These are phyloP conservation scores for Phallusia fumigata DNA, from an alignment of 23 tunicate species.

Conservation along the genomic window DNA sequence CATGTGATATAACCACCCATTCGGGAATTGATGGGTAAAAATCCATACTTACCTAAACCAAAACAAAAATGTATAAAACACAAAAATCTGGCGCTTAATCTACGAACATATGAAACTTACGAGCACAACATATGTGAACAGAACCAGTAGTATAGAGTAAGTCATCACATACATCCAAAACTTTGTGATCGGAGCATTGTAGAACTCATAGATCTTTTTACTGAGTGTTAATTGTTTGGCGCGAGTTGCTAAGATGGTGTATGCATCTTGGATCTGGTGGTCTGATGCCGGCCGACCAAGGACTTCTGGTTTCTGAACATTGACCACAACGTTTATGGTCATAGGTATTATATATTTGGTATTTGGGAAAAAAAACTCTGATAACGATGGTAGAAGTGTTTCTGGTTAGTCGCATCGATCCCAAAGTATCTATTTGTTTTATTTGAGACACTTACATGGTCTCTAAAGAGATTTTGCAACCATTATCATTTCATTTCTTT, in stretches of 20 bases:
- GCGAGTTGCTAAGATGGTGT: conserved; percentile 42
- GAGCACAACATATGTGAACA: conserved; percentile 70
- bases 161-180: conserved; percentile 84
- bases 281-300: conserved; percentile 50
- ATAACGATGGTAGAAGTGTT: too few relatives aligned
- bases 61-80: not conserved
- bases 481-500: too few relatives aligned
- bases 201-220: conserved; percentile 89
- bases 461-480: too few relatives aligned
- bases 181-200: conserved; percentile 98
- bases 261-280: conserved; percentile 48
- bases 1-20: conserved; percentile 72
- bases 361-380: too few relatives aligned
- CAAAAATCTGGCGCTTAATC: not conserved
- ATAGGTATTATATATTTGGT: too few relatives aligned
- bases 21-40: conserved; percentile 59
- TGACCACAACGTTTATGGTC: too few relatives aligned
- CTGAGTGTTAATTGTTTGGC: conserved; percentile 52
- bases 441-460: too few relatives aligned
- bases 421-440: too few relatives aligned
- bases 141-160: conserved; percentile 50
- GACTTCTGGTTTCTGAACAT: conserved; percentile 66
- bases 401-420: too few relatives aligned
- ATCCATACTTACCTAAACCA: conserved; percentile 21
- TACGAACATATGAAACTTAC: conserved; percentile 31